Evolutionary conservation across 2,113 vertebrate species (phyloP).

Genomic region (Gasterosteus aculeatus): DNA sequence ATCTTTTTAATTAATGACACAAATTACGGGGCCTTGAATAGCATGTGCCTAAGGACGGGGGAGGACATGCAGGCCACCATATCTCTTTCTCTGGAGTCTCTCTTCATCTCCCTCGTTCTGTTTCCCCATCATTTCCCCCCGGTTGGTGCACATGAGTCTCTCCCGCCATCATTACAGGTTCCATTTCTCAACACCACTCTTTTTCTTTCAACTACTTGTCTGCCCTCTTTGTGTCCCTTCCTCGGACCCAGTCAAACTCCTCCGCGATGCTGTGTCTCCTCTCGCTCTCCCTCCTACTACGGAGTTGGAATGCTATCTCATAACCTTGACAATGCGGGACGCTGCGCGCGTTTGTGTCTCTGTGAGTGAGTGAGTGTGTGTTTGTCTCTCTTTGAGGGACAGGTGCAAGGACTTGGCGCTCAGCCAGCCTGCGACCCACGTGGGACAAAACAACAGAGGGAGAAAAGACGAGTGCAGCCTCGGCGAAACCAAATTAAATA

Average conservation of each 20-base stretch:
- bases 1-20: conserved; percentile 80
- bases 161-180: conserved; percentile 67
- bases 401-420: conserved; percentile 73
- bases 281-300: conserved; percentile 39
- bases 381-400: conserved; percentile 68
- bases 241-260: conserved; percentile 58
- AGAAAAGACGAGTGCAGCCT: conserved; percentile 35
- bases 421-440: conserved; percentile 45
- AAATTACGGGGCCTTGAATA: conserved; percentile 78
- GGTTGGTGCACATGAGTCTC: conserved; percentile 41
- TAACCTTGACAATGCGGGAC: conserved; percentile 75
- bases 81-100: conserved; percentile 54
- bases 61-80: conserved; percentile 59
- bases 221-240: conserved; percentile 54
- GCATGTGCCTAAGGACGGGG: conserved; percentile 77
- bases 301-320: conserved; percentile 54
- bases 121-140: conserved; percentile 46
- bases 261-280: conserved; percentile 39
- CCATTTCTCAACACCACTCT: conserved; percentile 69
- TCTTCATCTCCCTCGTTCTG: conserved; percentile 40
- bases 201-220: conserved; percentile 59
- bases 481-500: conserved; percentile 59
- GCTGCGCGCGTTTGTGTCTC: conserved; percentile 12
- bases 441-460: conserved; percentile 40
- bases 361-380: conserved; percentile 17